Evolutionary conservation across 2,888 invertebrate species (phyloP).

Genomic region (Drosophila aldrichi): DNA sequence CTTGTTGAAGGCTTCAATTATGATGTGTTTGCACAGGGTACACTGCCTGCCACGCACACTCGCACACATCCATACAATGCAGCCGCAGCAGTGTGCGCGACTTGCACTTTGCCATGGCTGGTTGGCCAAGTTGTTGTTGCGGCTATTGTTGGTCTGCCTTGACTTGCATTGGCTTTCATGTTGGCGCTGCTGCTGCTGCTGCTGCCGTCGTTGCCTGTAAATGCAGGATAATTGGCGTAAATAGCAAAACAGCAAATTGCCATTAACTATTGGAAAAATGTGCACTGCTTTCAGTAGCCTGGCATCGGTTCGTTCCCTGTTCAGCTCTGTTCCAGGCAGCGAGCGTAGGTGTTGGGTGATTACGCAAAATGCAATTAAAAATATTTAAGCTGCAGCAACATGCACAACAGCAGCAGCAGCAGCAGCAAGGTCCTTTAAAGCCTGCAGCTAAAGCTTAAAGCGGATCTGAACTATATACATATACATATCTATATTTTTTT

Average conservation of each 20-base stretch:
- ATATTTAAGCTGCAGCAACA: slow-evolving; percentile 74
- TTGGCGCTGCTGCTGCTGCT: slow-evolving; percentile 16
- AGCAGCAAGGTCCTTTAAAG: slow-evolving; percentile 62
- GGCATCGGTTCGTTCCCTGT: slow-evolving; percentile 32
- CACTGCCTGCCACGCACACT: slow-evolving; percentile 17
- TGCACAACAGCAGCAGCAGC: slow-evolving; percentile 30
- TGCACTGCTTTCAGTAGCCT: slow-evolving; percentile 54
- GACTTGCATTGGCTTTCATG: slow-evolving; percentile 52
- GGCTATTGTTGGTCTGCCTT: slow-evolving; percentile 34
- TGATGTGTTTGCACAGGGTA: slow-evolving; percentile 66
- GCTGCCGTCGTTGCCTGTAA: slow-evolving; percentile 50
- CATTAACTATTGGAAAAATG: slow-evolving; percentile 81
- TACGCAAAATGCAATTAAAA: slow-evolving; percentile 79
- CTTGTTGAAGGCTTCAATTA: slow-evolving; percentile 81
- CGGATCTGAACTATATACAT: neutral
- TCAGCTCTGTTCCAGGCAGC: slow-evolving; percentile 11
- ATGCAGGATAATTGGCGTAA: slow-evolving; percentile 78
- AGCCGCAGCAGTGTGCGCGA: slow-evolving; percentile 57
- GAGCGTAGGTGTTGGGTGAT: slow-evolving; percentile 73
- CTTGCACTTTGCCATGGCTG: slow-evolving; percentile 59
- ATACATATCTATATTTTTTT: neutral
- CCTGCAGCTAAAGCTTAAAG: slow-evolving; percentile 52
- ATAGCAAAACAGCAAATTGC: slow-evolving; percentile 81
- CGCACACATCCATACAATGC: slow-evolving; percentile 24
- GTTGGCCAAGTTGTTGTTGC: slow-evolving; percentile 29